phyloP scores from a whole-genome alignment of 2,113 vertebrate genomes.

The Macrotis lagotis region DNA sequence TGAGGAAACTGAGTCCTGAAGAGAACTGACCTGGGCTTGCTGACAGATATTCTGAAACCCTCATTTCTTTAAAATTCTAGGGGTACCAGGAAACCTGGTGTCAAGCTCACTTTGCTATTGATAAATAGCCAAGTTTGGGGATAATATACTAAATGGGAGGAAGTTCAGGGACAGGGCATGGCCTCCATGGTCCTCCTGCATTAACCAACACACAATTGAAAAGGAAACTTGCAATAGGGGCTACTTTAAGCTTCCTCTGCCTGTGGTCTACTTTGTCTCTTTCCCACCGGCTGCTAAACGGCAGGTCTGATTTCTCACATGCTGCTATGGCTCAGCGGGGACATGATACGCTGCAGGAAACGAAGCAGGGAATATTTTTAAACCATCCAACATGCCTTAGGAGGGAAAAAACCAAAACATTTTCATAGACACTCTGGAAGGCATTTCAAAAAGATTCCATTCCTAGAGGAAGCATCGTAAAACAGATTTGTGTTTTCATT shows the following conservation, averaged over 20 bases:
- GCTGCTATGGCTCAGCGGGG: conserved; percentile 23
- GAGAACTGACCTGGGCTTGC: not conserved
- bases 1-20: conserved; percentile 37
- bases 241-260: not conserved
- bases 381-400: conserved; percentile 40
- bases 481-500: conserved; percentile 3
- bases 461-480: conserved; percentile 32
- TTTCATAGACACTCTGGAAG: conserved; percentile 41
- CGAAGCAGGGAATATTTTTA: conserved; percentile 70
- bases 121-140: not conserved
- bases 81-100: not conserved
- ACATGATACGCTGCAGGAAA: conserved; percentile 52
- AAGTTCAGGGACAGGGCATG: not conserved
- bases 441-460: conserved; percentile 55
- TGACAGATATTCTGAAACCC: not conserved
- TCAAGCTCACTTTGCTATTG: not conserved
- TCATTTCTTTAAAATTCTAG: not conserved
- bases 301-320: conserved; percentile 38
- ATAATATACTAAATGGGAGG: not conserved
- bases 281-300: not conserved
- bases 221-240: not conserved
- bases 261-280: not conserved
- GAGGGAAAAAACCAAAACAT: not conserved
- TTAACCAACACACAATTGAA: fast-evolving
- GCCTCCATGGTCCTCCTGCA: not conserved